These are phyloP conservation scores for Orius laevigatus DNA, from an alignment of 1,140 invertebrate species.

Conservation along the genomic window DNA sequence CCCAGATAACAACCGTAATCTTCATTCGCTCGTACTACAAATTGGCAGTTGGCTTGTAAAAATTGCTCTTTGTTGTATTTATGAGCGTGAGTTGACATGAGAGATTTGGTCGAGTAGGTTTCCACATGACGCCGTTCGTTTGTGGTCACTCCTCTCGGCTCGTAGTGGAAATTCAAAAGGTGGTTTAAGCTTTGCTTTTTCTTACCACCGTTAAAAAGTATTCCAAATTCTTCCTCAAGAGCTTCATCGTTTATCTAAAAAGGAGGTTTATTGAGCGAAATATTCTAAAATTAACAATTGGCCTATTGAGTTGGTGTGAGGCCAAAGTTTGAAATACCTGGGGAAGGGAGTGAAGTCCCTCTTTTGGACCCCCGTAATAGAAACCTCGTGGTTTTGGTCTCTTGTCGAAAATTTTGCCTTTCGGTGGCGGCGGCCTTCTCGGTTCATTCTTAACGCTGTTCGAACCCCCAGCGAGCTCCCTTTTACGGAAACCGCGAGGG, in stretches of 20 bases:
- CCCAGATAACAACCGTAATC: constrained; percentile 59
- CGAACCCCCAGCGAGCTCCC: constrained; percentile 37
- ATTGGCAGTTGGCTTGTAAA: constrained; percentile 89
- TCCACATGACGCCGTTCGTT: background rate
- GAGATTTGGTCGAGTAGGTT: constrained; percentile 19
- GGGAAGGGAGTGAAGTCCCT: too few relatives aligned
- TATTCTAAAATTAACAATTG: background rate
- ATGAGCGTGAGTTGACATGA: constrained; percentile 32
- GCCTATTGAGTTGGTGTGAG: background rate
- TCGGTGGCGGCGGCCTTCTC: constrained; percentile 41
- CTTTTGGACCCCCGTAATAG: constrained; percentile 47
- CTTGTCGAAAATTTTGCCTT: constrained; percentile 48
- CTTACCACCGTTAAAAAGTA: constrained; percentile 60
- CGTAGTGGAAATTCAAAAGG: constrained; percentile 75
- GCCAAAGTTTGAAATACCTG: constrained; percentile 29
- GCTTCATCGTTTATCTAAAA: constrained; percentile 30
- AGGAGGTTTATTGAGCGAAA: background rate
- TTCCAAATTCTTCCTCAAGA: constrained; percentile 57
- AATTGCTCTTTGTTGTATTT: constrained; percentile 87
- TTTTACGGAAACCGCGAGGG: constrained; percentile 41
- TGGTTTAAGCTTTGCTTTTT: constrained; percentile 86
- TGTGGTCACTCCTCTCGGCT: constrained; percentile 30
- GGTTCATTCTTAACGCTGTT: constrained; percentile 43
- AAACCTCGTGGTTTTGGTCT: constrained; percentile 53
- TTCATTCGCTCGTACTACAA: constrained; percentile 65